Conservation (phyloP, 2,888 invertebrate species). For the Morpho achilles region DNA sequence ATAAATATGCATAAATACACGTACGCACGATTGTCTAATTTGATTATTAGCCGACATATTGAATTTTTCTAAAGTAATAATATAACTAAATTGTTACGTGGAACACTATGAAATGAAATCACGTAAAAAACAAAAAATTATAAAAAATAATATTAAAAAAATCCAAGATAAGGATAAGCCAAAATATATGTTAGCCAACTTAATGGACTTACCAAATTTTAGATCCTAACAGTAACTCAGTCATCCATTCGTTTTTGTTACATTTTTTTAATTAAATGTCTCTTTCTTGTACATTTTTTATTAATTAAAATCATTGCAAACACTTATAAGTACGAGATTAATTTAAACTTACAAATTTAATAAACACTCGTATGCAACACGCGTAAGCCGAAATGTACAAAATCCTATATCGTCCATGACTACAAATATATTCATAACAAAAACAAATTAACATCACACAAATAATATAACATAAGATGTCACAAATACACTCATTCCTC, state of each 20-base stretch:
- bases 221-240: slow-evolving; percentile 23
- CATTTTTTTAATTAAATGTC: slow-evolving; percentile 18
- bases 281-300: slow-evolving; percentile 3
- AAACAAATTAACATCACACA: slow-evolving; percentile 26
- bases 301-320: slow-evolving; percentile 9
- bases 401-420: slow-evolving; percentile 9
- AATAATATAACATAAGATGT: slow-evolving; percentile 24
- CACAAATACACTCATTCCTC: slow-evolving; percentile 21
- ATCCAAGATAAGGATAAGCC: background rate
- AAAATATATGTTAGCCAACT: background rate
- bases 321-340: background rate
- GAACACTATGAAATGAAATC: too few species aligned
- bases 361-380: slow-evolving; percentile 1
- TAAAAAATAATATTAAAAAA: background rate
- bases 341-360: slow-evolving; percentile 5
- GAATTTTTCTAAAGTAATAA: background rate
- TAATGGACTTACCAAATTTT: slow-evolving; percentile 23
- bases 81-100: background rate
- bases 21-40: slow-evolving; percentile 10
- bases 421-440: slow-evolving; percentile 24
- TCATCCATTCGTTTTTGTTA: slow-evolving; percentile 24
- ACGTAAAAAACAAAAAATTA: background rate
- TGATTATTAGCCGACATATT: slow-evolving; percentile 10
- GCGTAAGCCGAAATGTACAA: background rate
- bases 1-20: slow-evolving; percentile 1